These are phyloP conservation scores for Chanos chanos DNA, from an alignment of 2,797 vertebrate species.

Conservation along the genomic window DNA sequence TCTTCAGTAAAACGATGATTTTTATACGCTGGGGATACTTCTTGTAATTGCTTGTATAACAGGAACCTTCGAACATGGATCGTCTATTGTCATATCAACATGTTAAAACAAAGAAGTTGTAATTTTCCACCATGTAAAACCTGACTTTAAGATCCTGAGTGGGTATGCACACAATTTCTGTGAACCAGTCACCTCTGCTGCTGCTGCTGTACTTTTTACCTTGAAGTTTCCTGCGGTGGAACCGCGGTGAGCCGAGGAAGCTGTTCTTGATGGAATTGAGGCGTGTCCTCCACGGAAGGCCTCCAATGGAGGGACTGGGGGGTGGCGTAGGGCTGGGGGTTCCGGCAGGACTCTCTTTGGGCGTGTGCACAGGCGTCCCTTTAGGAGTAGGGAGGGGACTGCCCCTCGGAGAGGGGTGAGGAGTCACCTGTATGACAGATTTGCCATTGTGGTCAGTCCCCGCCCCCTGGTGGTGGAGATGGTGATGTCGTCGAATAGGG, in stretches of 20 bases:
- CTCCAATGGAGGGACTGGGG: constrained; percentile 96
- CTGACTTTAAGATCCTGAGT: no score
- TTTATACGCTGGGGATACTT: no score
- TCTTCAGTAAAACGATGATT: no score
- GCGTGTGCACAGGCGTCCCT: constrained; percentile 96
- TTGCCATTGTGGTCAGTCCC: constrained; percentile 87
- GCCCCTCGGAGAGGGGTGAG: constrained; percentile 93
- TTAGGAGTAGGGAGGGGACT: constrained; percentile 97
- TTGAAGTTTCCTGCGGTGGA: constrained; percentile 98
- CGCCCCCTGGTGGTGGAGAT: constrained; percentile 68
- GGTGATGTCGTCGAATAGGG: constrained; percentile 77
- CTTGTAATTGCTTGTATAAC: no score
- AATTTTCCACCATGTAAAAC: no score
- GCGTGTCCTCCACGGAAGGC: constrained; percentile 95
- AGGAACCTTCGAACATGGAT: no score
- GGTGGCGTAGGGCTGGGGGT: constrained; percentile 96
- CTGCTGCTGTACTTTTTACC: constrained; percentile 73
- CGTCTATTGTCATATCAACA: no score
- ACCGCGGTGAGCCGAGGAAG: constrained; percentile 96
- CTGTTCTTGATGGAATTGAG: constrained; percentile 99
- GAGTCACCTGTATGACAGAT: constrained; percentile 98
- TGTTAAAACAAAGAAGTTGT: no score
- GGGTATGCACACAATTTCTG: no score
- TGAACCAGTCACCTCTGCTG: no score
- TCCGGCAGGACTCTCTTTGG: constrained; percentile 95